Conservation (phyloP, 2,113 vertebrate species). For the Chionis minor region DNA sequence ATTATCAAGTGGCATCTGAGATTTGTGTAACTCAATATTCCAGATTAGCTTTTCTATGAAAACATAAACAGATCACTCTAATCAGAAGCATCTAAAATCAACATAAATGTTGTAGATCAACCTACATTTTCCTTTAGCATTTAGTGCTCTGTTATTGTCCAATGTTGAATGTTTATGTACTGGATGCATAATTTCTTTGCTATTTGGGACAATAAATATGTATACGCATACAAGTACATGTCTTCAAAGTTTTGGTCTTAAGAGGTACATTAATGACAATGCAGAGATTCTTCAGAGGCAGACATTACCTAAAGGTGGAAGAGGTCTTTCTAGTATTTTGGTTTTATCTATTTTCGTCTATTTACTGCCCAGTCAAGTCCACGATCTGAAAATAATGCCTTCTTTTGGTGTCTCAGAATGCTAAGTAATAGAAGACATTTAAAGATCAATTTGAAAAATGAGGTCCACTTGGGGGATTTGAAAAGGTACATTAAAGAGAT, state of each 20-base stretch:
- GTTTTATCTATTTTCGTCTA: background rate
- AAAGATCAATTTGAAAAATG: background rate
- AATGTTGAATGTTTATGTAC: background rate
- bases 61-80: background rate
- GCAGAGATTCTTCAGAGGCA: background rate
- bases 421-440: background rate
- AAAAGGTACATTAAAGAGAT: background rate
- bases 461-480: background rate
- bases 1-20: background rate
- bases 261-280: background rate
- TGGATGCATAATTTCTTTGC: background rate
- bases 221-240: background rate
- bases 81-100: background rate
- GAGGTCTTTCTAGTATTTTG: background rate
- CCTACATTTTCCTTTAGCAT: background rate
- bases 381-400: background rate
- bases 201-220: background rate
- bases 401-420: background rate
- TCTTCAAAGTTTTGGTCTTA: background rate
- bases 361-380: background rate
- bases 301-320: background rate
- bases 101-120: background rate
- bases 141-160: background rate
- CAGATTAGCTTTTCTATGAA: background rate
- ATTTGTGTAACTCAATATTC: background rate